Base-by-base conservation (phyloP, 2,888 invertebrate genomes). In the Drosophila eohydei region DNA sequence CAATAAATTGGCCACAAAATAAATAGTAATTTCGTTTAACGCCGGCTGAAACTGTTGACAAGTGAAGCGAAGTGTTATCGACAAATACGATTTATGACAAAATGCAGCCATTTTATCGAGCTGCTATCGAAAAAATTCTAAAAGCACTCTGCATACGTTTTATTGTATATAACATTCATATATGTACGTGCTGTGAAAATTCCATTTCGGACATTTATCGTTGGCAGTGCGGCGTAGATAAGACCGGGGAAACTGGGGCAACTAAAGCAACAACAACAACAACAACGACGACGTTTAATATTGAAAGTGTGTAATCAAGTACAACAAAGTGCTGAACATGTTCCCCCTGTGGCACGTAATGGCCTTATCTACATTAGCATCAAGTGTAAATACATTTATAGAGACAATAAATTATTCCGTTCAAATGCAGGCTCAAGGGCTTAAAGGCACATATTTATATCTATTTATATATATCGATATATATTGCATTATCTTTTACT, bases 221-320 rank as follows among this genome's bases (percentile, higher is more conserved):
- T 40, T 26, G 50, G 34, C 60, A 28, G 14, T 34, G 58, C 40
- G 32, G 14, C n/a, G 52, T 26, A 14, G 65, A 61, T 52, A 46
- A 65, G 51, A 52, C 14, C 59, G 32, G 41, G 36, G 12, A 34
- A 65, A 52, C 61, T 65, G 61, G 32, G 46, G 38, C 40, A 66
- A 34, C 63, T 48, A 32, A 51, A 41, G 32, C 62, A 51, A 38
- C 51, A 11, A 9, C 32, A 16, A 30, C 48, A 48, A 16, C 30
- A 30, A 9, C 48, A 30, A 46, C 44, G 28, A 26, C 61, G 44
- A 46, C 52, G 6, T 40, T 40, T 52, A 65, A 62, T 38, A 51
- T 61, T 62, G 43, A 38, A 38, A 66, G 46, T 38, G 36, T 52
- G 38, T 46, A 61, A 62, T 65, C 51, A 44, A 62, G 38, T 40